Evolutionary conservation across 2,113 vertebrate genomes (phyloP), one percentile per base, ranked within the genome.

Genomic region (Microtus pennsylvanicus): DNA sequence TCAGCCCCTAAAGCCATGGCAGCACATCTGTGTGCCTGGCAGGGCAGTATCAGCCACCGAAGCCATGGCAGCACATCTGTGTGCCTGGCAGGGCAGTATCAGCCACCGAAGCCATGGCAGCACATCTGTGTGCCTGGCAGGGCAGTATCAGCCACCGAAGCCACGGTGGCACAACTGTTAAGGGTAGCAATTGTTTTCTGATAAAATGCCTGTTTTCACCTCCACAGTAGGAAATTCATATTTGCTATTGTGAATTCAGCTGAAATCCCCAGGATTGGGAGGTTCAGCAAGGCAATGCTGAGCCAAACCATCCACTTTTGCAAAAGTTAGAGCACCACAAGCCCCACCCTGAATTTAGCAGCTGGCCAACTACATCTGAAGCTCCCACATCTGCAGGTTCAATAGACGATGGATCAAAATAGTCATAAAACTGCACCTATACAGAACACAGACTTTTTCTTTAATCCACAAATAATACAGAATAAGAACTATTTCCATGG

Each of bases 11-110:
- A 58, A 1, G 17, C 17, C n/a, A n/a, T n/a, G n/a, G n/a, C n/a
- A n/a, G n/a, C n/a, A n/a, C n/a, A n/a, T n/a, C n/a, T n/a, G n/a
- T 70, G 30, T 70, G 47, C 12, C 11, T 52, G 45, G 42, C 28
- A 0, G 0, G 0, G 5, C 63, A 86, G 4, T 47, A 30, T 3
- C 4, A 70, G 6, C 33, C 85, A 0, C 55, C 0, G 5, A 58
- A 1, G 17, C 17, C 17, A 58, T 58, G 1, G 65, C 5, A 3
- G 45, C 45, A 45, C 45, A 45, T 45, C 55, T 58, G 17, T 58
- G 3, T 58, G 55, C 55, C 55, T 58, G 55, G 5, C 17, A 11
- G 10, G 11, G 10, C 63, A 86, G 4, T 28, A 50, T 7, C 9
- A 70, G 14, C 1, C 83, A 5, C 55, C 0, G 0, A 58, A 5